Percentiles rank a stretch among this genome's conserved stretches.
Evolutionary conservation across 2,888 invertebrate species (phyloP).

Genomic region (Celastrina argiolus): DNA sequence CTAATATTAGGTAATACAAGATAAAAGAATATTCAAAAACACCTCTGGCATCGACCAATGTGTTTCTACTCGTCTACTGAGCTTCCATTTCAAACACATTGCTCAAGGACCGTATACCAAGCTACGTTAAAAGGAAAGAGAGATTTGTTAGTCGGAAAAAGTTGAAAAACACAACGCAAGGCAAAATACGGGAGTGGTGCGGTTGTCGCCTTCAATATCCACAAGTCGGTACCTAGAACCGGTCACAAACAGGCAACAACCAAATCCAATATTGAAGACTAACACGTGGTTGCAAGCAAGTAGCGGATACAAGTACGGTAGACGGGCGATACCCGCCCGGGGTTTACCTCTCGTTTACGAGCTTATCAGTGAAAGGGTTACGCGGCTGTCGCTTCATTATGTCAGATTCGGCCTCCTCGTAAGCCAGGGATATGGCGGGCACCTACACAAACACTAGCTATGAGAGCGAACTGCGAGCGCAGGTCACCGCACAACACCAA

Average conservation of each 20-base stretch:
- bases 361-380: slow-evolving; percentile 98
- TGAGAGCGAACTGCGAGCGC: slow-evolving; percentile 55
- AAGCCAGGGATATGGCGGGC: slow-evolving; percentile 98
- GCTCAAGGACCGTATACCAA: slow-evolving; percentile 62
- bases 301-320: slow-evolving; percentile 72
- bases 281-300: slow-evolving; percentile 74
- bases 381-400: slow-evolving; percentile 99
- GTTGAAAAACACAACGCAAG: slow-evolving; percentile 67
- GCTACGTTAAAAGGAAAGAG: slow-evolving; percentile 61
- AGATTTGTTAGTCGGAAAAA: slow-evolving; percentile 61
- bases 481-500: slow-evolving; percentile 68
- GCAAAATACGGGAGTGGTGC: slow-evolving; percentile 71
- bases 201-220: slow-evolving; percentile 70
- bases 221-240: slow-evolving; percentile 54
- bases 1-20: slow-evolving; percentile 29
- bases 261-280: slow-evolving; percentile 69
- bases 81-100: slow-evolving; percentile 48
- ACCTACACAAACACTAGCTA: slow-evolving; percentile 84
- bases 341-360: slow-evolving; percentile 97
- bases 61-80: slow-evolving; percentile 41
- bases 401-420: slow-evolving; percentile 98
- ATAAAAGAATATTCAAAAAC: slow-evolving; percentile 34
- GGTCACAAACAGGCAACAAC: slow-evolving; percentile 71
- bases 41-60: slow-evolving; percentile 59
- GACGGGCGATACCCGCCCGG: slow-evolving; percentile 61